Conservation (phyloP, 2,888 invertebrate genomes). For the Temnothorax unifasciatus region DNA sequence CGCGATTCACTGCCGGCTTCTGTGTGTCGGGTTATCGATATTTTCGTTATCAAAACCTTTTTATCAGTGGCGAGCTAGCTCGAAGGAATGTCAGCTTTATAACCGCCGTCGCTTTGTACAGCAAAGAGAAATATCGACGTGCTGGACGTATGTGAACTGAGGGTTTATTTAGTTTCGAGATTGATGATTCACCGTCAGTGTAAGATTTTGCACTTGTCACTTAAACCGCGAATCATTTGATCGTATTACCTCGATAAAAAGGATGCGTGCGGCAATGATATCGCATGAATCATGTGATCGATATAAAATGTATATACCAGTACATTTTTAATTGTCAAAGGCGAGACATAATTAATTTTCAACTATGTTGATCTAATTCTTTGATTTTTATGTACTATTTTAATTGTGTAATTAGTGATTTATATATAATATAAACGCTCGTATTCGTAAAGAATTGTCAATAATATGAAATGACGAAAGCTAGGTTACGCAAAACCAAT, state of each 20-base stretch:
- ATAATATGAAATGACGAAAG: conserved; percentile 17
- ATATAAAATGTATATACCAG: background rate
- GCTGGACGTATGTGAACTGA: conserved; percentile 14
- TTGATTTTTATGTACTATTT: background rate
- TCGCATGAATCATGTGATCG: background rate
- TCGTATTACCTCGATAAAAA: background rate
- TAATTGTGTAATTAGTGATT: background rate
- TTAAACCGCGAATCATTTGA: background rate
- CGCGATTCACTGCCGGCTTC: background rate
- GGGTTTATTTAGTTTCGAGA: conserved; percentile 14
- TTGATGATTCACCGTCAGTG: conserved; percentile 9
- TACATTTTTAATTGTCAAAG: background rate
- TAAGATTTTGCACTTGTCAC: conserved; percentile 4
- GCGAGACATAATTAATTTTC: background rate
- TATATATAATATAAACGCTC: background rate
- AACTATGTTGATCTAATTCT: background rate
- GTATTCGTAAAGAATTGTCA: background rate
- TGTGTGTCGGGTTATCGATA: conserved; percentile 37
- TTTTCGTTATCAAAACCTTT: conserved; percentile 47
- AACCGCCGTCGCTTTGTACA: conserved; percentile 22
- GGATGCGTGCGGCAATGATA: no score
- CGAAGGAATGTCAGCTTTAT: conserved; percentile 42
- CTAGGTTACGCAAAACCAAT: background rate
- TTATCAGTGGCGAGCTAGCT: conserved; percentile 11
- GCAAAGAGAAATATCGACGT: conserved; percentile 37